Evolutionary conservation across 2,113 vertebrate species (phyloP), one percentile per base, ranked within the genome.

Genomic region (Chaetodon auriga): DNA sequence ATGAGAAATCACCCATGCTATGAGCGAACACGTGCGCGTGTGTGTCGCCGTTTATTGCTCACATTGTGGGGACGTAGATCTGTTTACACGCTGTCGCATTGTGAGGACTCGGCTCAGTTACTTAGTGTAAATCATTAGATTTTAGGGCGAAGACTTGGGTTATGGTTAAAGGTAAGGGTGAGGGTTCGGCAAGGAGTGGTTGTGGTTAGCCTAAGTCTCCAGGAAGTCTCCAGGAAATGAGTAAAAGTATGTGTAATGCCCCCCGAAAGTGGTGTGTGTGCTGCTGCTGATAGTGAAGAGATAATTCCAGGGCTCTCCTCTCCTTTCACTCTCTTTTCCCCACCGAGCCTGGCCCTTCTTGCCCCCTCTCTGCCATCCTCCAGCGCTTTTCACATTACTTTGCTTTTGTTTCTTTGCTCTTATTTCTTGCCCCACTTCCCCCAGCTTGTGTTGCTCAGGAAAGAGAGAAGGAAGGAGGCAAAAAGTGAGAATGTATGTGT

Each of bases 401-500:
- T 74, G 87, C 85, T 92, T 92, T 92, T 92, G 85, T 93, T 92
- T 91, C 83, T 82, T 68, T 80, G 54, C 77, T 51, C 84, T 92
- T 87, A 90, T 74, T 90, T 93, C 92, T 82, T 92, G 85, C 91
- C 84, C 89, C 73, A 80, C 81, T 92, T 91, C 89, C 87, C 70
- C 71, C 78, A 63, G 74, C 78, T 85, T 87, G 63, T 90, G 89
- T 92, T 48, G 63, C 79, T 82, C 41, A 2, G 80, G 35, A 83
- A 82, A 78, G 62, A 71, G 49, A 75, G 78, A 75, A 75, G 64
- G 65, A 75, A 53, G 66, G 61, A 83, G 75, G 41, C 23, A 70
- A 71, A 80, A 69, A 25, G 64, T 9, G 61, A 69, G 14, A 25
- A 6, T 7, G n/a, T 35, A 23, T 45, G 15, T 19, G 21, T 48